Evolutionary conservation across 1,140 invertebrate genomes (phyloP).

Genomic region (Nylanderia fulva): DNA sequence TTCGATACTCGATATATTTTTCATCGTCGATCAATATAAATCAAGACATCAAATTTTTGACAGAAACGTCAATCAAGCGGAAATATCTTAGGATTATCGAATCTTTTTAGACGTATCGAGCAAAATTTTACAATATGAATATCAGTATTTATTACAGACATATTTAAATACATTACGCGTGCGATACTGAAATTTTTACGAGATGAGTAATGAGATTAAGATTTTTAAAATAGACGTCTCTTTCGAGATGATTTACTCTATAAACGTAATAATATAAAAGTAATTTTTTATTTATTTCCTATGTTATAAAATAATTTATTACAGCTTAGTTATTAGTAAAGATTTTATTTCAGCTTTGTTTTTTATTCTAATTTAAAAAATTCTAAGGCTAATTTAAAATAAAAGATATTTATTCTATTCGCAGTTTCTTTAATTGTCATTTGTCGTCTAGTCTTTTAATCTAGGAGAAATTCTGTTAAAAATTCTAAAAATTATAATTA

Average conservation of each 20-base stretch:
- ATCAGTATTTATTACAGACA: no score
- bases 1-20: not conserved
- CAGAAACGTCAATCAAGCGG: not conserved
- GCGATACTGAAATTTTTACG: not conserved
- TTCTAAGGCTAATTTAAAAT: no score
- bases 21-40: constrained; percentile 12
- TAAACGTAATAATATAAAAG: no score
- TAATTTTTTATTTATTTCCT: no score
- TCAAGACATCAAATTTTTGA: constrained; percentile 2
- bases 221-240: not conserved
- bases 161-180: not conserved
- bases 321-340: not conserved
- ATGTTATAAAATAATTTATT: no score
- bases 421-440: no score
- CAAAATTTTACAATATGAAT: not conserved
- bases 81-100: not conserved
- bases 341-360: not conserved
- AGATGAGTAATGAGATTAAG: not conserved
- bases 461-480: not conserved
- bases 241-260: no score
- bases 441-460: no score
- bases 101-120: not conserved
- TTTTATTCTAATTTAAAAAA: not conserved
- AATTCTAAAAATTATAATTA: not conserved
- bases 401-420: no score